phyloP scores from a whole-genome alignment of 2,797 vertebrate species.

The Craterocephalus amniculus region DNA sequence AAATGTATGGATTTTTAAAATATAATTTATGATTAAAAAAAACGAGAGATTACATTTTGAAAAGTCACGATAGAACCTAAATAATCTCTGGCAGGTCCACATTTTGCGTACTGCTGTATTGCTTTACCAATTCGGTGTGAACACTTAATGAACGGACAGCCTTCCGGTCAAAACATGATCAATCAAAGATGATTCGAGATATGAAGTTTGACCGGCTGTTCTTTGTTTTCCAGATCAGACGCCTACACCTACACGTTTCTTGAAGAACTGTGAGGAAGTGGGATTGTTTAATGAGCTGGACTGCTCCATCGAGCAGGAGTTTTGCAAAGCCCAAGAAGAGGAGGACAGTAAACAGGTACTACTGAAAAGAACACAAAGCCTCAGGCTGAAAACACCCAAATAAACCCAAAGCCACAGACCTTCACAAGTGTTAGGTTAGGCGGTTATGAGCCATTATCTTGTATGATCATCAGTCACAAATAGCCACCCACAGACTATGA shows the following conservation, averaged over 20 bases:
- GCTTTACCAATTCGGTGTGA: not conserved
- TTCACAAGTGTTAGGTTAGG: slow-evolving; percentile 33
- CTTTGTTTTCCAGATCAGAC: slow-evolving; percentile 91
- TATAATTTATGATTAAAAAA: not conserved
- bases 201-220: not conserved
- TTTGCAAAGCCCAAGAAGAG: slow-evolving; percentile 96
- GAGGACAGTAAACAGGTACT: slow-evolving; percentile 96
- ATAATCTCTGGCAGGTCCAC: not conserved
- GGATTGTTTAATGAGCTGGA: slow-evolving; percentile 97
- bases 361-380: slow-evolving; percentile 20
- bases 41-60: too few species aligned
- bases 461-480: slow-evolving; percentile 38
- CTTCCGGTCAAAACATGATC: not conserved
- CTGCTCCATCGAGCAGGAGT: slow-evolving; percentile 97
- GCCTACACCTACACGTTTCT: slow-evolving; percentile 95
- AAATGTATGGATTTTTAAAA: not conserved
- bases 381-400: slow-evolving; percentile 19
- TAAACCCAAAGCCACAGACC: slow-evolving; percentile 44
- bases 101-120: not conserved
- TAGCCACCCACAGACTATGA: slow-evolving; percentile 20
- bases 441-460: slow-evolving; percentile 48
- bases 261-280: slow-evolving; percentile 99
- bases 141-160: not conserved
- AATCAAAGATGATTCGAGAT: not conserved
- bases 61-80: too few species aligned